Evolutionary conservation across 2,797 vertebrate species (phyloP).

Genomic region (Astyanax mexicanus): DNA sequence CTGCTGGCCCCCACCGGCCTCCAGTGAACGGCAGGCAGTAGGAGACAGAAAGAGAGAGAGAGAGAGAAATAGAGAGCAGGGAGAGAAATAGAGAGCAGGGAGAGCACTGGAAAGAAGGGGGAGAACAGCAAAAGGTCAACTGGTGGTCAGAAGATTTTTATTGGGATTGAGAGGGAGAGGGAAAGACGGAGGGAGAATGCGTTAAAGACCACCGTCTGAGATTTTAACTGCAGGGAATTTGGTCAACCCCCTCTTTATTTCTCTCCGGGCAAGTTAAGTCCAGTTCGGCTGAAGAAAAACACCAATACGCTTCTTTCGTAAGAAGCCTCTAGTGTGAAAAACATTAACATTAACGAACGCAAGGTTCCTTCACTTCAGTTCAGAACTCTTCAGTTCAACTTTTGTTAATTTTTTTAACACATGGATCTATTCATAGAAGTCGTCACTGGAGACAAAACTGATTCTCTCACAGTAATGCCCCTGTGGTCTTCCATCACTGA

Average conservation of each 20-base stretch:
- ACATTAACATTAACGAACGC: no score
- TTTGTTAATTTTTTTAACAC: constrained; percentile 1
- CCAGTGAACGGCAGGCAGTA: constrained; percentile 56
- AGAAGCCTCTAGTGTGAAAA: neutral
- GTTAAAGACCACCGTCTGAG: constrained; percentile 86
- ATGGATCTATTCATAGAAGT: constrained; percentile 3
- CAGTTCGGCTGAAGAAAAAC: constrained; percentile 29
- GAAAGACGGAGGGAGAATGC: constrained; percentile 72
- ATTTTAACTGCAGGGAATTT: constrained; percentile 83
- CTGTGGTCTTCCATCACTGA: constrained; percentile 12
- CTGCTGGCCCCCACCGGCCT: constrained; percentile 76
- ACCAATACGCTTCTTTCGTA: neutral
- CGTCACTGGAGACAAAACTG: neutral
- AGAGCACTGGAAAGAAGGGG: constrained; percentile 63
- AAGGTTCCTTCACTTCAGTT: neutral
- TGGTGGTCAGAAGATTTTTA: constrained; percentile 85
- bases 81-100: constrained; percentile 54
- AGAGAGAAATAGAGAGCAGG: constrained; percentile 55
- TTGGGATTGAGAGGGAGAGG: constrained; percentile 76
- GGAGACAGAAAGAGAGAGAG: constrained; percentile 51
- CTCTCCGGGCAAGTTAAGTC: constrained; percentile 64
- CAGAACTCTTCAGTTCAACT: neutral
- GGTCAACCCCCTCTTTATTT: constrained; percentile 70
- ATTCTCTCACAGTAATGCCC: constrained; percentile 5
- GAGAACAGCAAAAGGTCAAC: constrained; percentile 78